Conservation (phyloP, 2,888 invertebrate species). For the Drosophila flavopinicola region DNA sequence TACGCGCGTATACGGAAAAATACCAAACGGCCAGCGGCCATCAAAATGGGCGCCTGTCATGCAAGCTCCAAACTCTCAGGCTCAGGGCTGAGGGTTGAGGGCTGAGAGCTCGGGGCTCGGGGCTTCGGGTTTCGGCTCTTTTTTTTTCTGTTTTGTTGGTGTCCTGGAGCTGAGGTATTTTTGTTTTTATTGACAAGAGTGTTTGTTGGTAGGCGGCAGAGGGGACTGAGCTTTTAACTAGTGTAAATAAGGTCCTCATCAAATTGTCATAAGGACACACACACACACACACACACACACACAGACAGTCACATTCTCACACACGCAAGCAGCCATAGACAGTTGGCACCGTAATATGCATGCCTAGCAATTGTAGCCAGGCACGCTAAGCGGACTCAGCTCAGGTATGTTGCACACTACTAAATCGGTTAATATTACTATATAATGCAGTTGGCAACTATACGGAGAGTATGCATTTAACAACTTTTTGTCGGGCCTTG, state of each 20-base stretch:
- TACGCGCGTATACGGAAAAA: conserved; percentile 77
- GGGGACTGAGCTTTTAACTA: conserved; percentile 79
- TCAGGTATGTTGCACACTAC: conserved; percentile 34
- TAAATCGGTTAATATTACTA: neutral
- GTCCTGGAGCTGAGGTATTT: conserved; percentile 54
- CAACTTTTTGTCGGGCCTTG: neutral
- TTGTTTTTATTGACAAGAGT: conserved; percentile 74
- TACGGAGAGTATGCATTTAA: neutral
- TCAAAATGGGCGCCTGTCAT: conserved; percentile 74
- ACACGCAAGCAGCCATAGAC: conserved; percentile 28
- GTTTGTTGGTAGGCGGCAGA: neutral
- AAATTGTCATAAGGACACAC: conserved; percentile 82
- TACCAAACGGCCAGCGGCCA: conserved; percentile 59
- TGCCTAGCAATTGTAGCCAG: conserved; percentile 56
- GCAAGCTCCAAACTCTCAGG: conserved; percentile 55
- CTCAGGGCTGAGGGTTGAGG: conserved; percentile 1
- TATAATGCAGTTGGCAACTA: neutral
- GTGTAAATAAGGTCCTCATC: conserved; percentile 81
- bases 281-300: conserved; percentile 38
- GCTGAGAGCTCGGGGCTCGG: conserved; percentile 13
- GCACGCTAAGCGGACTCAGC: conserved; percentile 53
- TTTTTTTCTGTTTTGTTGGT: conserved; percentile 32
- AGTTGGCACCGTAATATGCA: conserved; percentile 57
- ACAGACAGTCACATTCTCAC: conserved; percentile 33
- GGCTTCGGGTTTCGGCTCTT: conserved; percentile 5